Evolutionary conservation across 2,888 invertebrate species (phyloP), one percentile per base, ranked within the genome.

Genomic region (Dorcus parallelipipedus): DNA sequence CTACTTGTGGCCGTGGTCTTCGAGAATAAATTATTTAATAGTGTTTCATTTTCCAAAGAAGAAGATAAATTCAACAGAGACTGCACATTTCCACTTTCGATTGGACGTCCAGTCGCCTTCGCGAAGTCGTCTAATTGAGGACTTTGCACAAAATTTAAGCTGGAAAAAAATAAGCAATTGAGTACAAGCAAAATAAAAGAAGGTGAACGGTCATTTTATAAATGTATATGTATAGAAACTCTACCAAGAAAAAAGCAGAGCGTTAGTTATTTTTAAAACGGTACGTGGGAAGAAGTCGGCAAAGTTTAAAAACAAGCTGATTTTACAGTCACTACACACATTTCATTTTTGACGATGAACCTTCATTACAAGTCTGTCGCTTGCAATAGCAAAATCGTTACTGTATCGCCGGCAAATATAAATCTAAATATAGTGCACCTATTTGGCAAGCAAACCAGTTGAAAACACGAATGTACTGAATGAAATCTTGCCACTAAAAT

Each of bases 41-140:
- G 52, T 43, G 54, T 50, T 54, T 60, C 63, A 63, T 63, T 55
- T 40, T 60, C 59, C 78, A 80, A 80, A 78, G 79, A 82, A 81
- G 82, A 83, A 81, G 82, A 78, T 79, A 81, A 81, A 81, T 80
- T 81, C 80, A 68, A 63, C 20, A 67, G 59, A 23, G 66, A 67
- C 39, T 66, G 63, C 14, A 61, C 64, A 26, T 58, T 56, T 14
- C 47, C 52, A 47, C 59, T 60, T 50, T 49, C 45, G 49, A 43
- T 54, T 49, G 55, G 50, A 38, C 48, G 42, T 10, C 42, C 48
- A 49, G 48, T 52, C 52, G 59, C 43, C 52, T 63, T 61, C 51
- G 59, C 43, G 56, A 61, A 56, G 52, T 68, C 68, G 58, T 60
- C 58, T 49, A 64, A 61, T 50, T 62, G 67, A 9, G 69, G 67